Evolutionary conservation across 2,113 vertebrate species (phyloP).

Genomic region (Pseudopipra pipra): DNA sequence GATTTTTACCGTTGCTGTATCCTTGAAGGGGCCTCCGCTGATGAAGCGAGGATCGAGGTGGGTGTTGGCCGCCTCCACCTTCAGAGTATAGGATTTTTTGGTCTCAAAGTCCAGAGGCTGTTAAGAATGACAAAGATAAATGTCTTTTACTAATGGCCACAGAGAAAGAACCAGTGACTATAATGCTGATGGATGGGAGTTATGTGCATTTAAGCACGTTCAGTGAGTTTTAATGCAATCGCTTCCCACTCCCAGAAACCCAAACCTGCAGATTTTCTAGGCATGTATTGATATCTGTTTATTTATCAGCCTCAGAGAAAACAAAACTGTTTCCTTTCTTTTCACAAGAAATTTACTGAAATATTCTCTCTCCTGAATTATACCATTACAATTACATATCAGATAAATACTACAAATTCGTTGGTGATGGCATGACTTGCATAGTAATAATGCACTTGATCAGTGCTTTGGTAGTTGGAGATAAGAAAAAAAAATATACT

Average conservation of each 20-base stretch:
- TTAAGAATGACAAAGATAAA: constrained; percentile 75
- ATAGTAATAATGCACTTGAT: constrained; percentile 60
- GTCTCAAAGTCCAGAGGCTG: constrained; percentile 95
- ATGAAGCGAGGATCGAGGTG: constrained; percentile 84
- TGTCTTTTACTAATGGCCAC: constrained; percentile 70
- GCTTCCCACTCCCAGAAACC: constrained; percentile 18
- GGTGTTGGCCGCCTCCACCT: constrained; percentile 91
- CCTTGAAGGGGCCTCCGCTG: constrained; percentile 88
- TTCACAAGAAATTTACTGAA: constrained; percentile 59
- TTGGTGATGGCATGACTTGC: constrained; percentile 20
- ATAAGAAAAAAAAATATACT: constrained; percentile 45
- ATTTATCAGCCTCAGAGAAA: constrained; percentile 58
- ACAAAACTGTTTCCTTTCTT: constrained; percentile 47
- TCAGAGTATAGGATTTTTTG: constrained; percentile 90
- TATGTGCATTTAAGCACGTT: constrained; percentile 39
- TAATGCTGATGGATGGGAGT: constrained; percentile 71
- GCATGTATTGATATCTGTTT: constrained; percentile 62
- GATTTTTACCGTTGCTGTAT: constrained; percentile 91
- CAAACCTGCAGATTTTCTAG: constrained; percentile 51
- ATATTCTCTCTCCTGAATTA: constrained; percentile 56
- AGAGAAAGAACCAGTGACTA: constrained; percentile 65
- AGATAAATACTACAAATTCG: constrained; percentile 62
- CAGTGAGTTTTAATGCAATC: constrained; percentile 63
- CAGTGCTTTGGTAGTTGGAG: constrained; percentile 44
- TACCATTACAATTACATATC: constrained; percentile 62